phyloP scores from a whole-genome alignment of 2,113 vertebrate species.

The Galemys pyrenaicus region DNA sequence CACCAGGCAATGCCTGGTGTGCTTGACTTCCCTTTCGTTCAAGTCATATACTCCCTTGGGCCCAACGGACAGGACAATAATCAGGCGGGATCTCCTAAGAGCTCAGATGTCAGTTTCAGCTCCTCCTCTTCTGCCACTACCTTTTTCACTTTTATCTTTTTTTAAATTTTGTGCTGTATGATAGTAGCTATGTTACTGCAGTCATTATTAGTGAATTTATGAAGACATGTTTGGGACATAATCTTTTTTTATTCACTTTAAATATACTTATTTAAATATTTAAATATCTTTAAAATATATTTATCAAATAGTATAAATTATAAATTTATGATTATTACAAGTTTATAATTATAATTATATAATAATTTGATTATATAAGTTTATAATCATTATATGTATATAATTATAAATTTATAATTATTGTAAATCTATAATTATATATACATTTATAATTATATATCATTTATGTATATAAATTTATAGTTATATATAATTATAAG shows the following conservation, averaged over 20 bases:
- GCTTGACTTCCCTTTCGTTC: neutral
- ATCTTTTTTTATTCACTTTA: neutral
- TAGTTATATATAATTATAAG: too few relatives aligned
- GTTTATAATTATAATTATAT: too few relatives aligned
- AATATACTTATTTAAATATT: neutral
- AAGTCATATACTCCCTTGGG: neutral
- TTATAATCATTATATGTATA: too few relatives aligned
- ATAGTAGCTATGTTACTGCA: neutral
- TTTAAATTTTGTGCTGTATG: neutral
- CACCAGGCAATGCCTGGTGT: neutral
- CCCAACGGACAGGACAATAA: neutral
- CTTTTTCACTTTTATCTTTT: neutral
- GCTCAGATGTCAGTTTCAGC: neutral
- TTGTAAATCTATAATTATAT: too few relatives aligned
- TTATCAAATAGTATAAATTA: too few relatives aligned
- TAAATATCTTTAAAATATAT: too few relatives aligned
- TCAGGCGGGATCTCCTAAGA: constrained; percentile 24
- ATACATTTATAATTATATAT: too few relatives aligned
- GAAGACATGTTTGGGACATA: neutral
- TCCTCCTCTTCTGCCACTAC: neutral
- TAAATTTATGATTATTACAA: too few relatives aligned
- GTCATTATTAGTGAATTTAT: neutral
- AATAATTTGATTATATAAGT: too few relatives aligned
- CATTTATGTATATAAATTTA: too few relatives aligned
- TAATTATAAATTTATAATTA: too few relatives aligned